A percentile compares a stretch with the other conserved stretches of the same genome.
phyloP scores from a whole-genome alignment of 2,797 vertebrate genomes.

The Loriculus beryllinus region DNA sequence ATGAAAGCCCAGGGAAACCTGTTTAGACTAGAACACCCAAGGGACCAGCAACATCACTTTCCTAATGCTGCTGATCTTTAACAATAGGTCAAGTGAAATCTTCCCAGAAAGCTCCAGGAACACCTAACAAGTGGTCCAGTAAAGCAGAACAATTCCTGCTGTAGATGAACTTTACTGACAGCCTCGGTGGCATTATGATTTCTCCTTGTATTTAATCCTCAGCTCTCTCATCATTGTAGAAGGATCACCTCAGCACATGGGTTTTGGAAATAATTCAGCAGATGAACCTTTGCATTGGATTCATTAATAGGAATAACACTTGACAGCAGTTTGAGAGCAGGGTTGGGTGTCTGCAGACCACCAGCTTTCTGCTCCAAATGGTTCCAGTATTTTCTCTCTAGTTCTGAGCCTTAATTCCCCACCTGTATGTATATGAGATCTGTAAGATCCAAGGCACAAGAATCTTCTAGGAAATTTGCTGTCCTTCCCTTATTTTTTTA shows the following conservation, averaged over 20 bases:
- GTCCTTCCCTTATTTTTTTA: background rate
- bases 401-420: background rate
- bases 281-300: background rate
- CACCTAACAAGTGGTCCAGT: background rate
- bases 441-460: background rate
- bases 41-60: background rate
- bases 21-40: background rate
- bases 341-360: background rate
- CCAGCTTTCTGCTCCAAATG: background rate
- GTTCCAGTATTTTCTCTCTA: background rate
- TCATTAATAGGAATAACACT: background rate
- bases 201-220: background rate
- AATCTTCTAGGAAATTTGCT: background rate
- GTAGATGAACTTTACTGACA: background rate
- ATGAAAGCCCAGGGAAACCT: background rate
- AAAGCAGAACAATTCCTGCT: background rate
- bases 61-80: constrained; percentile 13
- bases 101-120: background rate
- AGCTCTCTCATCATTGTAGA: background rate
- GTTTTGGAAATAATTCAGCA: background rate
- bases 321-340: background rate
- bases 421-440: background rate
- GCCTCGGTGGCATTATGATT: background rate
- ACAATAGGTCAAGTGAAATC: background rate
- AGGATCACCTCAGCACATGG: background rate